Evolutionary conservation across 2,113 vertebrate genomes (phyloP).

Genomic region (Melozone crissalis): DNA sequence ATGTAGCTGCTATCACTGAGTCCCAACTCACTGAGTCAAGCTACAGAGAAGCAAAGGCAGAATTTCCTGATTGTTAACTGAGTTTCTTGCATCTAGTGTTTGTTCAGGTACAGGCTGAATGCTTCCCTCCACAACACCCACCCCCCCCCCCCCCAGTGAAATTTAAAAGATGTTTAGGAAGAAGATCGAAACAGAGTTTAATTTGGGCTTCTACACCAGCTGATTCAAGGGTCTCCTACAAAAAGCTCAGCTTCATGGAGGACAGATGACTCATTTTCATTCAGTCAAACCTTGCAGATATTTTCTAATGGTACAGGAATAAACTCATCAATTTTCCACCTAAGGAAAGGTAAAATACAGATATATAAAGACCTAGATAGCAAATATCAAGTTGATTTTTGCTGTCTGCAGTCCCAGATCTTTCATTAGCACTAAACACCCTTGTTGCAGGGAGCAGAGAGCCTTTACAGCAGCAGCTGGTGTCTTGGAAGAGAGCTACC

Average conservation of each 20-base stretch:
- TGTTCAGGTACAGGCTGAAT: neutral
- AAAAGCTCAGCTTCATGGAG: neutral
- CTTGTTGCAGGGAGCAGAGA: neutral
- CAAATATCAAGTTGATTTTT: neutral
- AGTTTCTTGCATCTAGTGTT: neutral
- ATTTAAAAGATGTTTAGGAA: neutral
- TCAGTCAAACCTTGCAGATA: neutral
- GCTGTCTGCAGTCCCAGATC: neutral
- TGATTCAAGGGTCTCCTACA: neutral
- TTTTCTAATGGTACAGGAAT: neutral
- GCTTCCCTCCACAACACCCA: too few species aligned
- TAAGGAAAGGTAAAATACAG: neutral
- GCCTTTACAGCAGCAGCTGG: neutral
- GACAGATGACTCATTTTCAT: neutral
- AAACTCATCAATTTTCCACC: neutral
- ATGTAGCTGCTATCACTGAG: rapidly evolving
- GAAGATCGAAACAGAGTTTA: neutral
- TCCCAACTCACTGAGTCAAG: neutral
- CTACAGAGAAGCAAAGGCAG: neutral
- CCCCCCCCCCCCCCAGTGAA: neutral
- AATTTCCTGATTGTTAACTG: neutral
- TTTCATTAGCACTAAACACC: neutral
- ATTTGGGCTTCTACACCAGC: neutral
- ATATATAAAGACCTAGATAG: neutral
- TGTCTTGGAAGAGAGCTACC: neutral